Percentiles rank a stretch among this genome's conserved stretches.
Evolutionary conservation across 2,113 vertebrate genomes (phyloP).

Genomic region (Xiphophorus couchianus): DNA sequence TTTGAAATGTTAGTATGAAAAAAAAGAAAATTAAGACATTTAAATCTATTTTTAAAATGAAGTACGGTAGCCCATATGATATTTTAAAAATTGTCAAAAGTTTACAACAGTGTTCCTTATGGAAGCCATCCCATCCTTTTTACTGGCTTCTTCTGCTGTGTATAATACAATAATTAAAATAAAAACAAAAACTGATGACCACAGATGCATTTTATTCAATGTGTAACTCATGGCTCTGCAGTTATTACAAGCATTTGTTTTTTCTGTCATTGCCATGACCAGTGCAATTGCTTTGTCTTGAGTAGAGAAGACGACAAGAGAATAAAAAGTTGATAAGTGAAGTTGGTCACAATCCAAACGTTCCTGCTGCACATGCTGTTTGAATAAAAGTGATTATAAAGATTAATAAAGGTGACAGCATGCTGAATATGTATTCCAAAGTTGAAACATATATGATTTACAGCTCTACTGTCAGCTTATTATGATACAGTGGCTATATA

Average conservation of each 20-base stretch:
- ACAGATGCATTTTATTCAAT: constrained; percentile 24
- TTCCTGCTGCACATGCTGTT: constrained; percentile 20
- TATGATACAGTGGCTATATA: constrained; percentile 25
- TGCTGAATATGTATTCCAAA: constrained; percentile 9
- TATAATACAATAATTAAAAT: neutral
- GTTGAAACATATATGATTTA: constrained; percentile 28
- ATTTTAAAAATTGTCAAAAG: no score
- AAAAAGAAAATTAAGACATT: neutral
- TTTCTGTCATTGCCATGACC: constrained; percentile 36
- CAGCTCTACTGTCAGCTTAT: constrained; percentile 8
- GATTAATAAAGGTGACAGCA: constrained; percentile 36
- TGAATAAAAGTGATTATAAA: constrained; percentile 16
- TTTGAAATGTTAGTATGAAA: neutral
- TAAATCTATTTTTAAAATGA: neutral
- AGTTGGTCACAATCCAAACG: constrained; percentile 33
- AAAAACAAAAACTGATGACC: neutral
- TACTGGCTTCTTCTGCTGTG: neutral
- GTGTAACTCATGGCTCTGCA: constrained; percentile 37
- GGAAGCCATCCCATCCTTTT: neutral
- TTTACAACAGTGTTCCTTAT: neutral
- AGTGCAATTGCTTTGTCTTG: constrained; percentile 13
- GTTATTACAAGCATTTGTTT: constrained; percentile 58
- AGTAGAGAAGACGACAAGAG: constrained; percentile 15
- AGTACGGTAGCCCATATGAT: no score
- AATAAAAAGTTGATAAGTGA: constrained; percentile 41